phyloP scores from a whole-genome alignment of 2,888 invertebrate species.

The Thymelicus lineola region DNA sequence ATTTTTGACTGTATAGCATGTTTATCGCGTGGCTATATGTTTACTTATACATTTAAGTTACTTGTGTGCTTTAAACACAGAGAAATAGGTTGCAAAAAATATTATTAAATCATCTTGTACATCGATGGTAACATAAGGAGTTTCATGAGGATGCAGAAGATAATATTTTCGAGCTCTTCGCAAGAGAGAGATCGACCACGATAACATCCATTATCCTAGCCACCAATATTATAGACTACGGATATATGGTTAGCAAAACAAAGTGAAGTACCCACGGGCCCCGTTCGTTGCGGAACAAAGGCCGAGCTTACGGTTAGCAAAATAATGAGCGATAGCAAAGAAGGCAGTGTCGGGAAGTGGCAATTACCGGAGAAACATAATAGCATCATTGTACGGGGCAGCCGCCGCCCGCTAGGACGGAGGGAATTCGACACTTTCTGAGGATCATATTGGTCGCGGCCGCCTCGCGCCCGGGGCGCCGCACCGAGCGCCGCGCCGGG shows the following conservation, averaged over 20 bases:
- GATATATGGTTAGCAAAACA: slow-evolving; percentile 1
- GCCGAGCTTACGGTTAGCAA: slow-evolving; percentile 12
- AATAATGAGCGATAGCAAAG: slow-evolving; percentile 19
- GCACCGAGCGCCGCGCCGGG: background rate
- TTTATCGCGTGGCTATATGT: no score
- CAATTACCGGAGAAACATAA: slow-evolving; percentile 25
- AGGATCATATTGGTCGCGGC: slow-evolving; percentile 3
- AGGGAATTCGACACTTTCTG: slow-evolving; percentile 18
- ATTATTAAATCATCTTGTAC: no score
- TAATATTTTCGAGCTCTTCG: background rate
- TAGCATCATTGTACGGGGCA: slow-evolving; percentile 21
- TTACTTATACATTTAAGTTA: no score
- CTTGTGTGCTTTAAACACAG: no score
- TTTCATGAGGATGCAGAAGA: background rate
- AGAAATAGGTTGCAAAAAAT: no score
- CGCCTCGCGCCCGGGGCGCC: no score
- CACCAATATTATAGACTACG: background rate
- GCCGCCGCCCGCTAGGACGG: background rate
- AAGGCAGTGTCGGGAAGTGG: slow-evolving; percentile 13
- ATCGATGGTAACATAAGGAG: no score
- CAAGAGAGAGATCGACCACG: background rate
- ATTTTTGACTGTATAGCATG: no score
- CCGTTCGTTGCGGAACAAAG: slow-evolving; percentile 7
- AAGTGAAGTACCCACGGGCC: background rate
- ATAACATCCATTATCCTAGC: background rate